Conservation (phyloP, 2,113 vertebrate genomes). For the Cololabis saira region DNA sequence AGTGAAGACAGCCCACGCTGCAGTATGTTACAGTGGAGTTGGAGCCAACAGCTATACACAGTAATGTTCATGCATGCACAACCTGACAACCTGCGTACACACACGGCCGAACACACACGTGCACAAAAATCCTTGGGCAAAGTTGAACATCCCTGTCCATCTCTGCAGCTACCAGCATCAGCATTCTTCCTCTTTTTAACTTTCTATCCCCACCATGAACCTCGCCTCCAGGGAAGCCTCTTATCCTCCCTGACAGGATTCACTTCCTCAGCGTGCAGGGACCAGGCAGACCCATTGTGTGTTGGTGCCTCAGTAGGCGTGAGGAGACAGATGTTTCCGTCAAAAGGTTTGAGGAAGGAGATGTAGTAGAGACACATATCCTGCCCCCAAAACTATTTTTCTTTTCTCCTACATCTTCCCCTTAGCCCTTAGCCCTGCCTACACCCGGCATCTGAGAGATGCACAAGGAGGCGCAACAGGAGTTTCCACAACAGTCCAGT, state of each 20-base stretch:
- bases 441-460: constrained; percentile 23
- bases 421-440: constrained; percentile 30
- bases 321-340: constrained; percentile 84
- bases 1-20: constrained; percentile 52
- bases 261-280: constrained; percentile 72
- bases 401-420: constrained; percentile 46
- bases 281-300: constrained; percentile 70
- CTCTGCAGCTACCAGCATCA: constrained; percentile 62
- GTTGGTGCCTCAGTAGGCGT: constrained; percentile 55
- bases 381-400: constrained; percentile 68
- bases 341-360: constrained; percentile 76
- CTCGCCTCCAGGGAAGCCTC: constrained; percentile 61
- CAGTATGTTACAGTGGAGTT: constrained; percentile 46
- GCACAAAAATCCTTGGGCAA: constrained; percentile 27
- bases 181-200: constrained; percentile 68
- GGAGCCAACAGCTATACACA: constrained; percentile 48
- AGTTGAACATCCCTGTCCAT: constrained; percentile 54
- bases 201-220: constrained; percentile 61
- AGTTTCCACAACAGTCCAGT: constrained; percentile 47
- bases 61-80: constrained; percentile 32
- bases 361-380: constrained; percentile 69
- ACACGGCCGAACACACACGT: not conserved
- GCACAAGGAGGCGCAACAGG: constrained; percentile 26
- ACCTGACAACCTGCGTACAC: constrained; percentile 20
- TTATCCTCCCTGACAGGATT: constrained; percentile 78